These are phyloP conservation scores for Drepanosiphum platanoidis DNA, from an alignment of 2,888 invertebrate genomes.

Conservation along the genomic window DNA sequence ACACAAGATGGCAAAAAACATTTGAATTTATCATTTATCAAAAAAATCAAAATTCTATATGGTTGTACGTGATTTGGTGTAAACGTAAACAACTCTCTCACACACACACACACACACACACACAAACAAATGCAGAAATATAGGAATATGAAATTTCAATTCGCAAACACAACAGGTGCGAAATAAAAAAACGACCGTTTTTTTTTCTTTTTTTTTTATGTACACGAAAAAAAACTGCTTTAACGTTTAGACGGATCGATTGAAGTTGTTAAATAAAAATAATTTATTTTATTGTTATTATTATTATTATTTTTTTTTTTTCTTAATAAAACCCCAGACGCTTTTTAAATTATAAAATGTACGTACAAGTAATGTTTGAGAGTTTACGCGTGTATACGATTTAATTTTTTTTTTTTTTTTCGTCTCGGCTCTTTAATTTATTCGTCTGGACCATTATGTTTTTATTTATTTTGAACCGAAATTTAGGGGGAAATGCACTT, in stretches of 20 bases:
- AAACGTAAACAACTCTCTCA: no score
- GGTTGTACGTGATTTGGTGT: not conserved
- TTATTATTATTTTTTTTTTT: constrained; percentile 13
- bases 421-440: constrained; percentile 56
- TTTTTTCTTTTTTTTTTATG: not conserved
- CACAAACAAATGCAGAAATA: not conserved
- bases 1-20: not conserved
- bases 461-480: constrained; percentile 56
- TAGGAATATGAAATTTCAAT: not conserved
- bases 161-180: not conserved
- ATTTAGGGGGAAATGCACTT: constrained; percentile 60
- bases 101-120: no score
- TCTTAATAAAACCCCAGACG: not conserved
- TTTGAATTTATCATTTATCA: not conserved
- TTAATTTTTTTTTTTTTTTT: constrained; percentile 39
- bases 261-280: not conserved
- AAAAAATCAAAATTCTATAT: not conserved
- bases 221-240: not conserved
- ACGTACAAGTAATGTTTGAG: constrained; percentile 25
- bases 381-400: constrained; percentile 24
- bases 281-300: not conserved
- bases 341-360: constrained; percentile 32
- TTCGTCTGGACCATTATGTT: constrained; percentile 54
- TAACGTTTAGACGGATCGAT: not conserved
- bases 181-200: not conserved